Conservation (phyloP, 2,888 invertebrate genomes). For the Hybos culiciformis region DNA sequence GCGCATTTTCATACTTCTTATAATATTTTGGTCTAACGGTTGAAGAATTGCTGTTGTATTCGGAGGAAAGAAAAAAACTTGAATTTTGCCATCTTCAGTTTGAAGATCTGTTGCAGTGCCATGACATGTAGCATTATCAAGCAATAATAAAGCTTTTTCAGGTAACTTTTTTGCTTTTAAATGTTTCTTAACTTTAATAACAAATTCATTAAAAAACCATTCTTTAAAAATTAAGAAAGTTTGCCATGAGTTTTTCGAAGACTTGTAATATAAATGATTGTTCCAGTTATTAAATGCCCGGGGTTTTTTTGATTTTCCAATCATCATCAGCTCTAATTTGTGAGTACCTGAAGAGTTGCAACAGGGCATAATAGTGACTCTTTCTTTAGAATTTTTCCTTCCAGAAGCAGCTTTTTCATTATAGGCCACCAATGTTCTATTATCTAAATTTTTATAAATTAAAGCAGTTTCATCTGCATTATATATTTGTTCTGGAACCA, state of each 20-base stretch:
- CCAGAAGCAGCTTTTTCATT: neutral
- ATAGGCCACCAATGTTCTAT: neutral
- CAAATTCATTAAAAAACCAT: neutral
- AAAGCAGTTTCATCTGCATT: neutral
- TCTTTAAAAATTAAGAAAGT: neutral
- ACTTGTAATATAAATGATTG: neutral
- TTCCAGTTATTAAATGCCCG: neutral
- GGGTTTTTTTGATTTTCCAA: neutral
- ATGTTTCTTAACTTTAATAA: neutral
- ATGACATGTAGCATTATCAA: neutral
- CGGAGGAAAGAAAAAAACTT: neutral
- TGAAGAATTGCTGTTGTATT: neutral
- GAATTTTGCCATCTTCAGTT: neutral
- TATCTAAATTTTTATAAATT: neutral
- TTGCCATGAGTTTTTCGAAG: neutral
- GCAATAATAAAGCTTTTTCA: neutral
- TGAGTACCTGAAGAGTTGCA: neutral
- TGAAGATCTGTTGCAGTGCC: neutral
- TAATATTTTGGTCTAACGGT: neutral
- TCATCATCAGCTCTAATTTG: neutral
- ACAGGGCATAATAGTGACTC: neutral
- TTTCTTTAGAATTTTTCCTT: neutral
- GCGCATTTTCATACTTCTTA: neutral
- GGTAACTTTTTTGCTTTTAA: neutral
- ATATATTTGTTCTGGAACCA: neutral